phyloP scores from a whole-genome alignment of 1,140 invertebrate genomes.

The Hycleus cichorii region DNA sequence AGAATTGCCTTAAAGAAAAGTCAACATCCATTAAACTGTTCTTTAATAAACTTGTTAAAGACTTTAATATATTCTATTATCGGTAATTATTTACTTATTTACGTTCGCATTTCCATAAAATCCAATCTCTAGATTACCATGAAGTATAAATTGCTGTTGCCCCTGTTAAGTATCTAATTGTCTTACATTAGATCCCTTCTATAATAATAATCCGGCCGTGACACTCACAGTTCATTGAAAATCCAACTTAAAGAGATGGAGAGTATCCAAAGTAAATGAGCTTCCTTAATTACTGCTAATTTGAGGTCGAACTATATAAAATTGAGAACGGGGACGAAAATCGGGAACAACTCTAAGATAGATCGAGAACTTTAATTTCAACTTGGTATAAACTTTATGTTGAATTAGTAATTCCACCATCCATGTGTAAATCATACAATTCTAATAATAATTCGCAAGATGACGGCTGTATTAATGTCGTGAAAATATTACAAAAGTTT shows the following conservation, averaged over 20 bases:
- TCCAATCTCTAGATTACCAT: slow-evolving; percentile 15
- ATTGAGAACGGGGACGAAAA: not conserved
- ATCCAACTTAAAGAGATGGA: slow-evolving; percentile 4
- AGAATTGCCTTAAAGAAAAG: too few relatives aligned
- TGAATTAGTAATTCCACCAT: not conserved
- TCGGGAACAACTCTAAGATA: too few relatives aligned
- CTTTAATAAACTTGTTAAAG: not conserved
- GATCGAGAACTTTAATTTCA: not conserved
- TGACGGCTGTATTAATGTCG: too few relatives aligned
- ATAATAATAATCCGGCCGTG: slow-evolving; percentile 16
- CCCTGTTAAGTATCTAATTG: slow-evolving; percentile 10
- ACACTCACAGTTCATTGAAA: slow-evolving; percentile 20
- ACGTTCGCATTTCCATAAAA: slow-evolving; percentile 16
- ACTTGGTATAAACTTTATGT: not conserved
- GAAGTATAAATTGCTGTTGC: slow-evolving; percentile 15
- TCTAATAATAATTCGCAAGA: not conserved
- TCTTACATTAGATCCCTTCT: slow-evolving; percentile 15
- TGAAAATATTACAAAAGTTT: too few relatives aligned
- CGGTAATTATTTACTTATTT: slow-evolving; percentile 14
- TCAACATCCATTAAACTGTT: too few relatives aligned
- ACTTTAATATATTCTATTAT: slow-evolving; percentile 12
- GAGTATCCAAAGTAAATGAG: slow-evolving; percentile 17
- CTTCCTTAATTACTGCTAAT: slow-evolving; percentile 16
- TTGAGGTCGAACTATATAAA: slow-evolving; percentile 6
- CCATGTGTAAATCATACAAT: not conserved